Conservation (phyloP, 2,797 vertebrate species). For the Molossus molossus region DNA sequence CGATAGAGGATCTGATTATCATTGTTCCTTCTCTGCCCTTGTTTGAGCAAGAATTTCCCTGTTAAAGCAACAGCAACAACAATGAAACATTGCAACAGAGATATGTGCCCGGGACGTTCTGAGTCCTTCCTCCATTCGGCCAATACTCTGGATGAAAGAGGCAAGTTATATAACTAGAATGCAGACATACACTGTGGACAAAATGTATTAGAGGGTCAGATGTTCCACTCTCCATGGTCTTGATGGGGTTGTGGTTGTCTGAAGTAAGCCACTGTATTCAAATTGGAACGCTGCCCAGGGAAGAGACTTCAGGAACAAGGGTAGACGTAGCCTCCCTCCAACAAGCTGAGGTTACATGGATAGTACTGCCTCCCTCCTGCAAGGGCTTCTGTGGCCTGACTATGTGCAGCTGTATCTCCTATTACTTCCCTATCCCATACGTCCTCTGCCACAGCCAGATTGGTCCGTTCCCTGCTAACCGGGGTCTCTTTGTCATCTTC, state of each 20-base stretch:
- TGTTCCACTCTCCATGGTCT: not conserved
- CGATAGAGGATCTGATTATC: not conserved
- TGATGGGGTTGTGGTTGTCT: not conserved
- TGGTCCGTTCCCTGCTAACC: not conserved
- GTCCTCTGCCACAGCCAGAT: not conserved
- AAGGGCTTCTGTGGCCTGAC: not conserved
- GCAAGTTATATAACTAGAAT: slow-evolving; percentile 29
- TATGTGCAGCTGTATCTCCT: not conserved
- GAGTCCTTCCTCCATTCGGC: not conserved
- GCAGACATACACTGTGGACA: not conserved
- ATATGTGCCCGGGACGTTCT: not conserved
- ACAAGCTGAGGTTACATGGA: not conserved
- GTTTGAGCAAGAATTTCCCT: not conserved
- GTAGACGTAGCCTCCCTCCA: not conserved
- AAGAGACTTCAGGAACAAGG: not conserved
- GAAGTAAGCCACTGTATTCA: not conserved
- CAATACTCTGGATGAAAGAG: slow-evolving; percentile 5
- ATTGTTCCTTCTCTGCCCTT: not conserved
- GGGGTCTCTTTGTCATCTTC: not conserved
- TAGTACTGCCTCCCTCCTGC: not conserved
- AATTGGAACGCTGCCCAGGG: not conserved
- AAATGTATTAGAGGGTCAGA: slow-evolving; percentile 13
- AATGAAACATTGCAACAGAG: not conserved
- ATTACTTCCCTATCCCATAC: not conserved
- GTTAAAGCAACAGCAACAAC: not conserved